Base-by-base conservation (phyloP, 2,888 invertebrate species). In the Muschampia plurimacula region DNA sequence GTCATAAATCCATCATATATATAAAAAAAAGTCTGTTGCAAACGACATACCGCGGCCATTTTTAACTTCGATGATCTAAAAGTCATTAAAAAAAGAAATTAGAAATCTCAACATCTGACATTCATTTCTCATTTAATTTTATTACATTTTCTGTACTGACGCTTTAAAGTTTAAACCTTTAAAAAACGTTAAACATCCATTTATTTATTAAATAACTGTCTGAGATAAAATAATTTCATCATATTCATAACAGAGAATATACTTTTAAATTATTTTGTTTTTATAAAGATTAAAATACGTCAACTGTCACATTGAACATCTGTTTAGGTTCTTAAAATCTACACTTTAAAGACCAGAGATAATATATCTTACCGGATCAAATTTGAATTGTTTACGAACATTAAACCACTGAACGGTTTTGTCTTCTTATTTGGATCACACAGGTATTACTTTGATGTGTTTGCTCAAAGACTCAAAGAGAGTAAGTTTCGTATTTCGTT, bases 391-490 rank as follows among this genome's bases (percentile, higher is more conserved):
- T 62, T 36, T 62, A 39, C 41, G 41, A 63, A 63, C 44, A 41
- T 44, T 44, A 12, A 44, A 32, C 22, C 44, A 44, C 39, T 62
- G 39, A 39, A 39, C 62, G 44, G 15, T 60, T 60, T 36, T 44
- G 44, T 41, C 44, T 64, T 64, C 63, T 64, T 64, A 44, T 64
- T 22, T 22, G 44, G 46, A 62, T 67, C 39, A 62, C 62, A 28
- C 57, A 10, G 60, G 39, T 60, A 66, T 67, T 62, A 65, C 68
- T 69, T 72, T 67, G 72, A 72, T 62, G 60, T 67, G 67, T 62
- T 60, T 66, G 41, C 52, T 52, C 66, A 72, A 62, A 52, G 52
- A 62, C 62, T 74, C 74, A 76, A 76, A 76, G 74, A 72, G 72
- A 72, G 71, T 57, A 73, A 67, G 71, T 72, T 67, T 72, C 67